Percentiles rank a stretch among this genome's conserved stretches.
Evolutionary conservation across 2,113 vertebrate species (phyloP).

Genomic region (Carettochelys insculpta): DNA sequence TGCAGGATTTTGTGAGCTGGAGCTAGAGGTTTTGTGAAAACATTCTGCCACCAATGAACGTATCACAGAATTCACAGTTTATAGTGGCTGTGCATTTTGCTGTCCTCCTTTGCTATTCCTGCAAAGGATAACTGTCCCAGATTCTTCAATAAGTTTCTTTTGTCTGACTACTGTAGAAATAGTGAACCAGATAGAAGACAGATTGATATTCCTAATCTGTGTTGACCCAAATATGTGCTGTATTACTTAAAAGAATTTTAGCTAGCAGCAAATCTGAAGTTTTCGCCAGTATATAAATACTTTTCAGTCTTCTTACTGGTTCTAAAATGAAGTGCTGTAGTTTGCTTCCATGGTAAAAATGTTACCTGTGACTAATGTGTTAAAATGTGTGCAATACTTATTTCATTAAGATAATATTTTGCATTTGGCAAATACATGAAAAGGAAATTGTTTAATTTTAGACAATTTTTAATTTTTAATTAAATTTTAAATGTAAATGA

Average conservation of each 20-base stretch:
- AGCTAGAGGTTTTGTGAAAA: background rate
- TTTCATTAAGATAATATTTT: background rate
- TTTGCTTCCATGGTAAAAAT: background rate
- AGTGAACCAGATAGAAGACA: background rate
- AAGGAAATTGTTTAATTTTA: too few relatives aligned
- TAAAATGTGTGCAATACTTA: too few relatives aligned
- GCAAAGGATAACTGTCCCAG: background rate
- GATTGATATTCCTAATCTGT: background rate
- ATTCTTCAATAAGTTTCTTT: background rate
- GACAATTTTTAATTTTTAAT: too few relatives aligned
- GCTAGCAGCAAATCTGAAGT: background rate
- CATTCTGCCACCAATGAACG: background rate
- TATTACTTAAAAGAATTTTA: background rate
- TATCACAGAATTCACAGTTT: background rate
- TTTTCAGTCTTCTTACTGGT: background rate
- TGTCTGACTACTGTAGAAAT: background rate
- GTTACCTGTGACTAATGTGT: background rate
- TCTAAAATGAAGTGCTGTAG: background rate
- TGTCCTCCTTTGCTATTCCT: background rate
- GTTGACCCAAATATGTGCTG: background rate
- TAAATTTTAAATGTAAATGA: too few relatives aligned
- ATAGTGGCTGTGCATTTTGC: accelerated
- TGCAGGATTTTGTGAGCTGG: background rate
- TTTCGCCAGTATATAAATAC: background rate
- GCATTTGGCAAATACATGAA: background rate